Conservation (phyloP, 2,797 vertebrate genomes). For the Oreonectes daqikongensis region DNA sequence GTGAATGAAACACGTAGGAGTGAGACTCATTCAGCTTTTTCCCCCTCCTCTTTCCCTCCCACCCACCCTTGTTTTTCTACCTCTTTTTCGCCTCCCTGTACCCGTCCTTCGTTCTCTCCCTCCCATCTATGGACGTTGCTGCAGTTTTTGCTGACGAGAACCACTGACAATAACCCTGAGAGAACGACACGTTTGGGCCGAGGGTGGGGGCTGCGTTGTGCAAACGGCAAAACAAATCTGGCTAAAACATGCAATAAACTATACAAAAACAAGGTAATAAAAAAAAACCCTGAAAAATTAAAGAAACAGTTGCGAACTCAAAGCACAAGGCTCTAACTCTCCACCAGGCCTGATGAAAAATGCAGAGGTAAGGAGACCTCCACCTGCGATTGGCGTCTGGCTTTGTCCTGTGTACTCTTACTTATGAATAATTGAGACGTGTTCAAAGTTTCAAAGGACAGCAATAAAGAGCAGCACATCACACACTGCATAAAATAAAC, state of each 20-base stretch:
- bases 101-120: constrained; percentile 32
- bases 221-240: constrained; percentile 7
- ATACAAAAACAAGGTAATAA: too few species aligned
- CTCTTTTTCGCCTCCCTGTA: constrained; percentile 28
- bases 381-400: constrained; percentile 46
- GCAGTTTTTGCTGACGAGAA: constrained; percentile 59
- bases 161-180: constrained; percentile 10
- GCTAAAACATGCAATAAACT: constrained; percentile 16
- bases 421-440: constrained; percentile 53
- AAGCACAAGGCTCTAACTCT: constrained; percentile 36
- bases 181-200: neutral
- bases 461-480: constrained; percentile 50
- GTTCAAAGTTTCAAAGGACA: constrained; percentile 57
- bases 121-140: constrained; percentile 63
- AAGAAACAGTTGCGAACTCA: neutral
- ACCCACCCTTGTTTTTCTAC: constrained; percentile 38
- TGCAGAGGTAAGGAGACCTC: constrained; percentile 50
- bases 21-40: constrained; percentile 78
- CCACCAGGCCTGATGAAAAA: constrained; percentile 45
- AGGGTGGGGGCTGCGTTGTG: constrained; percentile 1
- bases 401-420: constrained; percentile 50
- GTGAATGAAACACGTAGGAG: constrained; percentile 79
- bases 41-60: constrained; percentile 52
- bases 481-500: constrained; percentile 52
- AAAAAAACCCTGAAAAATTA: neutral